phyloP scores from a whole-genome alignment of 2,888 invertebrate species.

The Dyspetes luteomarginatus region DNA sequence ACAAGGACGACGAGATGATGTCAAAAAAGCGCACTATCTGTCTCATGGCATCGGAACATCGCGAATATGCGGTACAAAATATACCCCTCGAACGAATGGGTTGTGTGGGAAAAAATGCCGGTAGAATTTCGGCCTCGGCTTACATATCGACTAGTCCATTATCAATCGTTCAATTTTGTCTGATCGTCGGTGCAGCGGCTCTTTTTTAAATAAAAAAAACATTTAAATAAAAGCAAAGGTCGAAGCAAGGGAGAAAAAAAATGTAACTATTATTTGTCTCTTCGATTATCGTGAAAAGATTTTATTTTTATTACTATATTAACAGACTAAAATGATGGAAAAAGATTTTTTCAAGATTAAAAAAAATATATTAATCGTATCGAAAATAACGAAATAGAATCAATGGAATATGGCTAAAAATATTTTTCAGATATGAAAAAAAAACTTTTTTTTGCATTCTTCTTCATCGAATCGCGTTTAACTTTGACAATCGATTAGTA shows the following conservation, averaged over 20 bases:
- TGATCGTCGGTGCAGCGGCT: slow-evolving; percentile 36
- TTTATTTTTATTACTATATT: not conserved
- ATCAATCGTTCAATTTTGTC: slow-evolving; percentile 49
- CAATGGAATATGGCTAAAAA: not conserved
- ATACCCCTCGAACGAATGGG: slow-evolving; percentile 93
- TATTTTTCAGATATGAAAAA: not conserved
- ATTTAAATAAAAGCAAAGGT: slow-evolving; percentile 5
- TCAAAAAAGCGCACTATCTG: slow-evolving; percentile 94
- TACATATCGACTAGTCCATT: slow-evolving; percentile 28
- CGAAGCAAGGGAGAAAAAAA: not conserved
- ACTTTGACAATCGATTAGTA: slow-evolving; percentile 58
- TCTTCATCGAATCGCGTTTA: slow-evolving; percentile 47
- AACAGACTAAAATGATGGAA: not conserved
- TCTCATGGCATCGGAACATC: slow-evolving; percentile 91
- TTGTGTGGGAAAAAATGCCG: slow-evolving; percentile 88
- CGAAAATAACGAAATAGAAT: not conserved
- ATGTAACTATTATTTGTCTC: not conserved
- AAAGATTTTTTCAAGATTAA: not conserved
- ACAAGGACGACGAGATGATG: slow-evolving; percentile 94
- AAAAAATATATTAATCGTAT: not conserved
- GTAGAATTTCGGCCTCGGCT: slow-evolving; percentile 72
- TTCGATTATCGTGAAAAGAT: not conserved
- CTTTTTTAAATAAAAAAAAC: slow-evolving; percentile 39
- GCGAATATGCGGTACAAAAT: slow-evolving; percentile 92
- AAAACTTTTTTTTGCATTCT: not conserved